Evolutionary conservation across 2,888 invertebrate species (phyloP).

Genomic region (Drosophila pegasa): DNA sequence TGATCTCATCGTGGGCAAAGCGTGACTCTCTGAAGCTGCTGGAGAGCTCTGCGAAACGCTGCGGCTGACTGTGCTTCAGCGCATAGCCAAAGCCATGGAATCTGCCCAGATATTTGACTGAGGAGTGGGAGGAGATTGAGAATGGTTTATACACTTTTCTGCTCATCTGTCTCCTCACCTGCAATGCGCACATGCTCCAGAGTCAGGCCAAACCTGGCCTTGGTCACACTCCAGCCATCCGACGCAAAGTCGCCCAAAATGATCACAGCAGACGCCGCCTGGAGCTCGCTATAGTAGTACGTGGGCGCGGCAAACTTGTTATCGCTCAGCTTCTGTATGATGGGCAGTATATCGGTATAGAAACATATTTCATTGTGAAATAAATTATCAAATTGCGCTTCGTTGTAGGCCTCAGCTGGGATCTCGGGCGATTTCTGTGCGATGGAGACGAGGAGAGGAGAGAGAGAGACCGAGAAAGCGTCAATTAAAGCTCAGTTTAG

Average conservation of each 20-base stretch:
- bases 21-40: constrained; percentile 74
- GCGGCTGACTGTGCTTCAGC: constrained; percentile 65
- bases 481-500: background rate
- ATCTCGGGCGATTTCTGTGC: constrained; percentile 81
- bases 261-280: constrained; percentile 66
- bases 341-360: constrained; percentile 80
- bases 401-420: constrained; percentile 64
- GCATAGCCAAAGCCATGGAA: constrained; percentile 84
- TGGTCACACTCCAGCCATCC: constrained; percentile 76
- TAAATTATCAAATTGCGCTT: constrained; percentile 70
- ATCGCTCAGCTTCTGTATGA: constrained; percentile 58
- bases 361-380: constrained; percentile 82
- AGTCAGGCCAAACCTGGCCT: constrained; percentile 72
- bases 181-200: constrained; percentile 81
- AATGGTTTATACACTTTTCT: background rate
- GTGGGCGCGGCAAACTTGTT: constrained; percentile 67
- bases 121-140: background rate
- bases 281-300: constrained; percentile 77
- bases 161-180: constrained; percentile 46
- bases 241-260: constrained; percentile 80
- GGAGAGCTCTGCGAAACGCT: constrained; percentile 67
- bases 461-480: background rate
- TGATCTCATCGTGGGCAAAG: constrained; percentile 50
- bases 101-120: constrained; percentile 75
- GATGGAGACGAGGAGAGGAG: background rate